Percentiles rank a stretch among this genome's conserved stretches.
These are phyloP conservation scores for Grapholita molesta DNA, from an alignment of 1,140 invertebrate species.

Conservation along the genomic window DNA sequence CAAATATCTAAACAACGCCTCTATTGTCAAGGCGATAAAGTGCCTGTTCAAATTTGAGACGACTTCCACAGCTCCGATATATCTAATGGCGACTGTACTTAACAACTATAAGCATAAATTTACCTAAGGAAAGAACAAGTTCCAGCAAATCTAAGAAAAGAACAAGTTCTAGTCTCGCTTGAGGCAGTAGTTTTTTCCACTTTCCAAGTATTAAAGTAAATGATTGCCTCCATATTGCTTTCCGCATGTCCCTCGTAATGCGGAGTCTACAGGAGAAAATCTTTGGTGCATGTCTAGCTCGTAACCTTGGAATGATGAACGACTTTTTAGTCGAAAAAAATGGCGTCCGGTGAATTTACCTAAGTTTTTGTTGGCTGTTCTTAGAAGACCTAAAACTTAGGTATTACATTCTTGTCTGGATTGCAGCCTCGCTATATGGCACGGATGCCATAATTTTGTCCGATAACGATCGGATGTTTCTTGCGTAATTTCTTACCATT, in stretches of 20 bases:
- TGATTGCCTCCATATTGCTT: too few species aligned
- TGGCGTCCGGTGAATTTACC: constrained; percentile 21
- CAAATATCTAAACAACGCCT: too few species aligned
- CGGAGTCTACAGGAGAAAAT: neutral
- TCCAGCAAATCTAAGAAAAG: too few species aligned
- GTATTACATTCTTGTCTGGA: constrained; percentile 18
- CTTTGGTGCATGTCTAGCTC: constrained; percentile 5
- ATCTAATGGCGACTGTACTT: too few species aligned
- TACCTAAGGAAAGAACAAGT: too few species aligned
- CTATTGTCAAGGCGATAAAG: too few species aligned
- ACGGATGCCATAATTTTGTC: constrained; percentile 13
- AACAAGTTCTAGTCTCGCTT: too few species aligned
- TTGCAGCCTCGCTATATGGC: constrained; percentile 8
- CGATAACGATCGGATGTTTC: constrained; percentile 8
- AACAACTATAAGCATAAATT: too few species aligned
- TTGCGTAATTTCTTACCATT: neutral
- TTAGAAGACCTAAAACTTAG: constrained; percentile 16
- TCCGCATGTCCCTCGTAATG: neutral
- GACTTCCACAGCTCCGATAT: too few species aligned
- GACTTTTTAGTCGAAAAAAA: constrained; percentile 15
- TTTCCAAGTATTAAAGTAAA: too few species aligned
- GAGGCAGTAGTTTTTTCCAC: too few species aligned
- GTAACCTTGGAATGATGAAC: constrained; percentile 17
- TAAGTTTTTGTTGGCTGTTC: constrained; percentile 13
- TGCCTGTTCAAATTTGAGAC: too few species aligned